Evolutionary conservation across 2,888 invertebrate genomes (phyloP).

Genomic region (Julus scandinavius): DNA sequence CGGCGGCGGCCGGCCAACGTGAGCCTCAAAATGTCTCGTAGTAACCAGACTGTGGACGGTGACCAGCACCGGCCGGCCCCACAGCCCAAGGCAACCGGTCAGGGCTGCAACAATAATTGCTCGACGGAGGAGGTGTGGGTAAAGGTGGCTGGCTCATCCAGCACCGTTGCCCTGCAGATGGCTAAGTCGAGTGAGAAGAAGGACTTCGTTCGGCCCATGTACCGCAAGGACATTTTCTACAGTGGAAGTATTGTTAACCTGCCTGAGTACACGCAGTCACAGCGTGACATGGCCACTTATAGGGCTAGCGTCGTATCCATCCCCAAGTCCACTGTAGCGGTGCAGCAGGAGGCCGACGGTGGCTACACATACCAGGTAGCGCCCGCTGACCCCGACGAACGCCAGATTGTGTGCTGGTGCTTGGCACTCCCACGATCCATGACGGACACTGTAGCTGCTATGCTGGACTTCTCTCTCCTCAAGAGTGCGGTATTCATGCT

Average conservation of each 20-base stretch:
- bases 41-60: conserved; percentile 79
- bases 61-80: conserved; percentile 74
- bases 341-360: conserved; percentile 54
- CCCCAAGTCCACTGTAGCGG: conserved; percentile 69
- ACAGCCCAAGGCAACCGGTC: conserved; percentile 68
- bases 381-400: conserved; percentile 57
- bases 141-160: conserved; percentile 55
- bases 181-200: conserved; percentile 68
- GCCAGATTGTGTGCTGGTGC: conserved; percentile 60
- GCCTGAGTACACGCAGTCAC: conserved; percentile 87
- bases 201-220: conserved; percentile 87
- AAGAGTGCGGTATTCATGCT: conserved; percentile 90
- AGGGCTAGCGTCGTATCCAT: conserved; percentile 91
- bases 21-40: conserved; percentile 76
- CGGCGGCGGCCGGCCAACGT: conserved; percentile 56
- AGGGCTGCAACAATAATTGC: conserved; percentile 67
- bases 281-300: conserved; percentile 89
- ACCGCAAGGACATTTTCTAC: conserved; percentile 97
- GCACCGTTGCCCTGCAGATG: conserved; percentile 54
- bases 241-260: conserved; percentile 94
- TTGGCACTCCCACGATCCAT: conserved; percentile 65
- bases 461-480: conserved; percentile 90
- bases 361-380: conserved; percentile 55
- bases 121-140: conserved; percentile 66
- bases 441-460: conserved; percentile 74